A percentile compares a stretch with the other conserved stretches of the same genome.
These are phyloP conservation scores for Pyrrhia umbra DNA, from an alignment of 2,888 invertebrate genomes.

Conservation along the genomic window DNA sequence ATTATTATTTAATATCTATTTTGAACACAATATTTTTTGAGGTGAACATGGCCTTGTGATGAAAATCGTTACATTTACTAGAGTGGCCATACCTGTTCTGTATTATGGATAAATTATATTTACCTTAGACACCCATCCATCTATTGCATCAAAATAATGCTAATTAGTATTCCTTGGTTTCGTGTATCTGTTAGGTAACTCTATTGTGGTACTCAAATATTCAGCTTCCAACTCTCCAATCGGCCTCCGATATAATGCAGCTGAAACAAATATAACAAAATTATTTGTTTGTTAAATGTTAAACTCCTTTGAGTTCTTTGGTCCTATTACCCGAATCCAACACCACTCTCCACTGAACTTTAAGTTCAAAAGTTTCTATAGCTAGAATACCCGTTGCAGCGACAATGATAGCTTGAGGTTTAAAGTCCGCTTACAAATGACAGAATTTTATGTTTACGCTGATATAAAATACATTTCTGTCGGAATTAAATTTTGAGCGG, in stretches of 20 bases:
- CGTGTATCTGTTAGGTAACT: constrained; percentile 69
- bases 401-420: no score
- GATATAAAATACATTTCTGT: no score
- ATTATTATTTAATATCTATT: constrained; percentile 39
- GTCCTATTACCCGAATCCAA: no score
- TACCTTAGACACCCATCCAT: neutral
- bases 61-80: neutral
- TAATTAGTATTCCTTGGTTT: constrained; percentile 51
- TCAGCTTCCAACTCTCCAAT: constrained; percentile 68
- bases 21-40: neutral
- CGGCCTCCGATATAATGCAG: constrained; percentile 67
- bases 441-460: no score
- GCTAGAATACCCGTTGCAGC: no score
- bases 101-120: neutral
- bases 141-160: neutral
- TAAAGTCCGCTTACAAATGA: no score
- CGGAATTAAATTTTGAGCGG: no score
- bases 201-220: constrained; percentile 73
- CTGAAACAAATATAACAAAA: constrained; percentile 57
- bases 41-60: neutral
- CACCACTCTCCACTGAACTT: no score
- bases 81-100: no score
- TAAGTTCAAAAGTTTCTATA: no score
- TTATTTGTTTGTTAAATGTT: no score
- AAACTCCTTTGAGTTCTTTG: no score